phyloP scores from a whole-genome alignment of 30 jellyfish, hydroid and myxozoan genomes.

The Pelagia noctiluca region DNA sequence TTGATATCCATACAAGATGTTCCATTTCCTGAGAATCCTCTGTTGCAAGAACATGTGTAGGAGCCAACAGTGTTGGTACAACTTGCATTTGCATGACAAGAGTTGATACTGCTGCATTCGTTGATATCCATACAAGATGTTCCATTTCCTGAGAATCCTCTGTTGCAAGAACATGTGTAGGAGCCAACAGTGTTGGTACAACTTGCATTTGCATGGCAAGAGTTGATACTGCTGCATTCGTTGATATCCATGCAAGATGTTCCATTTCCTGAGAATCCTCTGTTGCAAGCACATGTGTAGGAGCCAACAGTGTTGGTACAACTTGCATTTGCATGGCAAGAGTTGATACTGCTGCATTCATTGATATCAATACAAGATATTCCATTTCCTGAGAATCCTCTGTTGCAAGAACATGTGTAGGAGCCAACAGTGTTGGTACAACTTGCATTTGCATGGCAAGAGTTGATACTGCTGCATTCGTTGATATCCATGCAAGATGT shows the following conservation, averaged over 20 bases:
- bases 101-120: conserved; percentile 46
- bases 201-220: conserved; percentile 35
- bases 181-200: conserved; percentile 23
- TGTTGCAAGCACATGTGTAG: neutral
- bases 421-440: conserved; percentile 23
- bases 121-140: conserved; percentile 42
- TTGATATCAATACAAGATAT: conserved; percentile 41
- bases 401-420: neutral
- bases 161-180: neutral
- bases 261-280: neutral
- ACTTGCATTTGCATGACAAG: conserved; percentile 34
- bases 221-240: conserved; percentile 46
- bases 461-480: conserved; percentile 46
- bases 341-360: conserved; percentile 46
- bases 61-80: conserved; percentile 23
- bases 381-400: neutral
- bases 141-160: neutral
- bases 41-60: neutral
- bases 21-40: neutral
- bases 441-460: conserved; percentile 35
- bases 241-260: conserved; percentile 43
- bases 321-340: conserved; percentile 35
- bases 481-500: conserved; percentile 43
- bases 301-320: conserved; percentile 23
- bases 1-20: conserved; percentile 42